Conservation (phyloP, 2,113 vertebrate genomes). For the Melanocharis versteri region DNA sequence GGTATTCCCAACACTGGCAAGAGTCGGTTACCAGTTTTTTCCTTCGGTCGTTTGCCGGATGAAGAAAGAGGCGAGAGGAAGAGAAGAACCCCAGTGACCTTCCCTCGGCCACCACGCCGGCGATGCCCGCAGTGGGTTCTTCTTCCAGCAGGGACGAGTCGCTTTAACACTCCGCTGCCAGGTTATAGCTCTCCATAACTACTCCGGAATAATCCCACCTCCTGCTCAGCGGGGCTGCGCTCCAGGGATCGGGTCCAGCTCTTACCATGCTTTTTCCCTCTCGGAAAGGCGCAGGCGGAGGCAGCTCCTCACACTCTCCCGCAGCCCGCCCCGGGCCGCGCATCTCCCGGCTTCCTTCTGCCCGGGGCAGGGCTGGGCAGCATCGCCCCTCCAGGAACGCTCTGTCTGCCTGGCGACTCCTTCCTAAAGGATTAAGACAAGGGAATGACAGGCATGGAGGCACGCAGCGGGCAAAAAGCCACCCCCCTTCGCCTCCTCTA, state of each 20-base stretch:
- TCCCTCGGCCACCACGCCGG: neutral
- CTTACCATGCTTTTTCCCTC: neutral
- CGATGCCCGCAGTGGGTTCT: neutral
- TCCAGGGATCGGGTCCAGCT: neutral
- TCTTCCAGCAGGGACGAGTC: neutral
- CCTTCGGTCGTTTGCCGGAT: neutral
- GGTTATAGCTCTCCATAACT: slow-evolving; percentile 3
- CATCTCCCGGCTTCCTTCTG: slow-evolving; percentile 31
- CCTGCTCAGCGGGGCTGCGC: neutral
- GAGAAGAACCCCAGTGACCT: neutral
- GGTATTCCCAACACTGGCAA: slow-evolving; percentile 37
- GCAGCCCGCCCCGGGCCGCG: slow-evolving; percentile 22
- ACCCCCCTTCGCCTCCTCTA: neutral
- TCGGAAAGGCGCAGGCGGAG: neutral
- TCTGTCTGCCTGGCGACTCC: neutral
- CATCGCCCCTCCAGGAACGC: slow-evolving; percentile 27
- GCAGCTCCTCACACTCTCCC: slow-evolving; percentile 12
- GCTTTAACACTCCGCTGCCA: neutral
- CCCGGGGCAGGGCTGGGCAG: slow-evolving; percentile 41
- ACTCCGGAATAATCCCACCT: slow-evolving; percentile 38
- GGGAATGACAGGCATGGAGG: neutral
- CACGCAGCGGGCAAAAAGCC: neutral
- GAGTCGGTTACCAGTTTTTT: neutral
- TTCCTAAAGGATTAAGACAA: slow-evolving; percentile 57
- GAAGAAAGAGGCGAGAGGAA: neutral